Evolutionary conservation across 2,797 vertebrate genomes (phyloP), one percentile per base, ranked within the genome.

Genomic region (Helicolenus hilgendorfi): DNA sequence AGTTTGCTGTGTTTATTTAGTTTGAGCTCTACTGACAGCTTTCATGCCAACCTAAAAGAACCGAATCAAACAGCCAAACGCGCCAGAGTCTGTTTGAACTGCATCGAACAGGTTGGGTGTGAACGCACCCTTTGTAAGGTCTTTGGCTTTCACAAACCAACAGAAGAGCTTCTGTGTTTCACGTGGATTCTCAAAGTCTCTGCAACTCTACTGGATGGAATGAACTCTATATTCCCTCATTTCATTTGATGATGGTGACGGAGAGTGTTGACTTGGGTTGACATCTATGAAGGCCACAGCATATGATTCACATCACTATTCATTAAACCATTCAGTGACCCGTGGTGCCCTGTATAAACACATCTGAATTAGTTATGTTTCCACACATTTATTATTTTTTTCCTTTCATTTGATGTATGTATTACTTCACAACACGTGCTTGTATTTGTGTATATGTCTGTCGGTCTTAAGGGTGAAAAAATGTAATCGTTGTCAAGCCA

Each of bases 401-500:
- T 15, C 56, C 60, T 26, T 41, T 26, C 31, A 59, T 63, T 20
- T 36, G 7, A 56, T 64, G n/a, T 55, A 53, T 64, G 24, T 41
- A 7, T 74, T 36, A 15, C 64, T 65, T 27, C n/a, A 59, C 8
- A 35, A 15, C 22, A 18, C 31, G 18, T 62, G 33, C 58, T 72
- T 79, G n/a, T 36, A 11, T 72, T 65, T 63, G 26, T 59, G 18
- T 38, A 18, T 78, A 11, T 74, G 18, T 72, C 62, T 88, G 31
- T 75, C 26, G 15, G 29, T 70, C 45, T 41, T 73, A 20, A 81
- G 68, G n/a, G 33, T 58, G 4, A 55, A 60, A 29, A 62, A 80
- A 77, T 74, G 4, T 74, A 83, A 69, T 83, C 69, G 82, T 81
- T 91, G 91, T 86, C 33, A 77, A 86, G 63, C 77, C 65, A 60